phyloP scores from a whole-genome alignment of 2,113 vertebrate genomes.

The Bettongia penicillata region DNA sequence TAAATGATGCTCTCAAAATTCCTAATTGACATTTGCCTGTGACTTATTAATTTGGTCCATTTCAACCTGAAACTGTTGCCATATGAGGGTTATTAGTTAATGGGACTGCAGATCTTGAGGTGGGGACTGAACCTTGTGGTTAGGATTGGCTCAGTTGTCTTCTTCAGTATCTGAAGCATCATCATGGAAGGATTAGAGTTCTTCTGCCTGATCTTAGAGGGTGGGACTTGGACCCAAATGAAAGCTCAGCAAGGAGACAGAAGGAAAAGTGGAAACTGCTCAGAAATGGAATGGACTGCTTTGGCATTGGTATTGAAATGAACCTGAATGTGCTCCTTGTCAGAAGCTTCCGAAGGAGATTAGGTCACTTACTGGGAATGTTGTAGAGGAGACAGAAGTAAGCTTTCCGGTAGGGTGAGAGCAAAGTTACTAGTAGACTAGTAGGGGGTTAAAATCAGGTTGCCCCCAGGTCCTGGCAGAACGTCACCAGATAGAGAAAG shows the following conservation, averaged over 20 bases:
- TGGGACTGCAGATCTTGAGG: background rate
- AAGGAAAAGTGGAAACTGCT: background rate
- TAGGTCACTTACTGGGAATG: background rate
- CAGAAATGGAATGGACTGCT: background rate
- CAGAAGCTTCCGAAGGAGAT: background rate
- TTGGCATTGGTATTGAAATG: background rate
- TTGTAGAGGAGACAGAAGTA: background rate
- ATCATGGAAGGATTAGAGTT: background rate
- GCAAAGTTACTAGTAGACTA: background rate
- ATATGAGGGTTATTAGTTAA: background rate
- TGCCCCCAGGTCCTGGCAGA: background rate
- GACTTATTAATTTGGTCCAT: too few species aligned
- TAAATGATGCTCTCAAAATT: too few species aligned
- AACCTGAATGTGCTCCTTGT: background rate
- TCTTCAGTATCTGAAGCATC: too few species aligned
- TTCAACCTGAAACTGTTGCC: background rate
- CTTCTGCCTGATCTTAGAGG: background rate
- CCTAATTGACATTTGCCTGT: too few species aligned
- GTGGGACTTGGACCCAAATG: background rate
- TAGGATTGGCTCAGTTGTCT: too few species aligned
- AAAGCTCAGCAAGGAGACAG: background rate
- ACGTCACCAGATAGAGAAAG: background rate
- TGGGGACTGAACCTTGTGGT: background rate
- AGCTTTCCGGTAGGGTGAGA: background rate
- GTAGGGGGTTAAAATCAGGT: background rate